Base-by-base conservation (phyloP, 2,888 invertebrate genomes). In the Chalcis sispes region DNA sequence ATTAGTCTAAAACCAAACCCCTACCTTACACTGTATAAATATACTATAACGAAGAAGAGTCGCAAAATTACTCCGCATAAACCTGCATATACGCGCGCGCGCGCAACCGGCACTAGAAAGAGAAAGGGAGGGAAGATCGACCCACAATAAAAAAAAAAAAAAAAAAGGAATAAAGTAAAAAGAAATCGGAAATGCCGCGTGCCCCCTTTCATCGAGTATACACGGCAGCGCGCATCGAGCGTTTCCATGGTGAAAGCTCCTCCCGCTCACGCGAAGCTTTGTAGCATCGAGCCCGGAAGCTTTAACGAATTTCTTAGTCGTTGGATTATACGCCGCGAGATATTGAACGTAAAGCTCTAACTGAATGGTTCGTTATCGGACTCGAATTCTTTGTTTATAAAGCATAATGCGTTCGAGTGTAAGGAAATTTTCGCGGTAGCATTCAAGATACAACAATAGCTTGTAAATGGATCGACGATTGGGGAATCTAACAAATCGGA, bases 211-310 rank as follows among this genome's bases (percentile, higher is more conserved):
- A 65, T 70, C 70, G 72, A 69, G 67, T 50, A 59, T 23, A n/a
- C 71, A 50, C 36, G 40, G 54, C 61, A 36, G 27, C 46, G 62
- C 72, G 76, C 72, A 72, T 58, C 50, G 36, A 42, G 61, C 67
- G 76, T 76, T 76, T 50, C 76, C 76, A 76, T 76, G 76, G 76
- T 42, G 64, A 27, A 13, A 15, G 42, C 42, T 15, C 7, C 42
- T 2, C 15, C 13, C 42, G 42, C 42, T 13, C 42, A 27, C 50
- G 64, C 32, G 65, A 40, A 64, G 32, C 8, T 48, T 46, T 18
- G 42, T 40, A 27, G 42, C 20, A 13, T 8, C 5, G 1, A 20
- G 1, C n/a, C 61, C 61, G 27, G 54, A 50, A 50, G 36, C 36
- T 20, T 32, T 18, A 10, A 25, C 25, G 15, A 20, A 36, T n/a